Base-by-base conservation (phyloP, 30 jellyfish, hydroid and myxozoan species). In the Chrysaora quinquecirrha region DNA sequence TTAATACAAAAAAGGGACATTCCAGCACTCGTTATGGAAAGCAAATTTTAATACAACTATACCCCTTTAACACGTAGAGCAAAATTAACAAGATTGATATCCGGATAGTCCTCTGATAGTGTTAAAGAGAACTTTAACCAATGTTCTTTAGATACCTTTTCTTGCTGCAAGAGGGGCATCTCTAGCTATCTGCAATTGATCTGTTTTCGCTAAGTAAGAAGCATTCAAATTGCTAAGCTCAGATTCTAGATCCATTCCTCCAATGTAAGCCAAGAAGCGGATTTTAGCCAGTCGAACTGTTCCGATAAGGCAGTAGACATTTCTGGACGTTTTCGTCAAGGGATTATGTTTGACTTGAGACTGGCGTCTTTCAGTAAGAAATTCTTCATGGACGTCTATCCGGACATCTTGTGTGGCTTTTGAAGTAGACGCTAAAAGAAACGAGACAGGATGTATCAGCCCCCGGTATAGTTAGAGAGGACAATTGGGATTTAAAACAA, bases 191-290 rank as follows among this genome's bases (percentile, higher is more conserved):
- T 43, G 95, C 69, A 63, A 29, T 32, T 71, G 60, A 28, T 34
- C 73, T 18, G 28, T 66, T 7, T 32, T 74, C 29, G 43, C 62
- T 9, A 58, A 43, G 35, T 23, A 78, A 3, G 95, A 73, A 14
- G 60, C 88, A 69, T 85, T 85, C 71, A 91, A 63, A 60, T 80
- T 86, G 14, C 77, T 30, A 49, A 85, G 31, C 54, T 86, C 95
- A 20, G 78, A 47, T 29, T 75, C 87, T 20, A 91, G 73, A 22
- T 86, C 91, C 96, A 91, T 78, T 3, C 98, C 98, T 72, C 98
- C 86, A 12, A 91, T 85, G 48, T 73, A 84, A n/a, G 98, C 98
- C 33, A 93, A 50, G 32, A 84, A 78, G 0, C 64, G 67, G 18
- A 86, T 87, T 46, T 80, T 86, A 24, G 89, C 75, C 23, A 91